Base-by-base conservation (phyloP, 2,888 invertebrate species). In the Dicranocentrus wangi region DNA sequence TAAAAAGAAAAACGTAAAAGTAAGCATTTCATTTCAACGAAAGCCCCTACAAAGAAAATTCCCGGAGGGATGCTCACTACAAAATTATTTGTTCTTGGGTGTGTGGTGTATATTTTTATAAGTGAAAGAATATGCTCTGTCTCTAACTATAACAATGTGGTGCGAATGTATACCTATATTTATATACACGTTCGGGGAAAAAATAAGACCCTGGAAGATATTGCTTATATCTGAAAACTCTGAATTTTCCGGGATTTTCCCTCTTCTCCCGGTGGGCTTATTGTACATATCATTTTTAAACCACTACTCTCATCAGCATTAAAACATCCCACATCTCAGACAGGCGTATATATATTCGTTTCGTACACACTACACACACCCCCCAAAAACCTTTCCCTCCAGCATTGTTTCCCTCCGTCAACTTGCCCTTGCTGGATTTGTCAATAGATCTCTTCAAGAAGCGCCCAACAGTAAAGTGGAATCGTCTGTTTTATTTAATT, bases 401-500 rank as follows among this genome's bases (percentile, higher is more conserved):
- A n/a, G n/a, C n/a, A n/a, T n/a, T n/a, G n/a, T n/a, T n/a, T n/a
- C n/a, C n/a, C n/a, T n/a, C n/a, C n/a, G n/a, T n/a, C n/a, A n/a
- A n/a, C n/a, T n/a, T n/a, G n/a, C n/a, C n/a, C n/a, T n/a, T n/a
- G n/a, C n/a, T n/a, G n/a, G n/a, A n/a, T n/a, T n/a, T n/a, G n/a
- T n/a, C n/a, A n/a, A n/a, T n/a, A n/a, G n/a, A n/a, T n/a, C n/a
- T n/a, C n/a, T n/a, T n/a, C n/a, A n/a, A n/a, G n/a, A n/a, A n/a
- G n/a, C n/a, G n/a, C n/a, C n/a, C n/a, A n/a, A n/a, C n/a, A 15
- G 19, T 7, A 63, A 39, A 63, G 42, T 47, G 47, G 47, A 66
- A 47, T 66, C 1, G 66, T 43, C 66, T 66, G 43, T 63, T 63
- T 63, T 63, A 63, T 63, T 66, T 66, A 43, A 42, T 66, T 66